These are phyloP conservation scores for Danio jaintianensis DNA, from an alignment of 2,797 vertebrate species.

Conservation along the genomic window DNA sequence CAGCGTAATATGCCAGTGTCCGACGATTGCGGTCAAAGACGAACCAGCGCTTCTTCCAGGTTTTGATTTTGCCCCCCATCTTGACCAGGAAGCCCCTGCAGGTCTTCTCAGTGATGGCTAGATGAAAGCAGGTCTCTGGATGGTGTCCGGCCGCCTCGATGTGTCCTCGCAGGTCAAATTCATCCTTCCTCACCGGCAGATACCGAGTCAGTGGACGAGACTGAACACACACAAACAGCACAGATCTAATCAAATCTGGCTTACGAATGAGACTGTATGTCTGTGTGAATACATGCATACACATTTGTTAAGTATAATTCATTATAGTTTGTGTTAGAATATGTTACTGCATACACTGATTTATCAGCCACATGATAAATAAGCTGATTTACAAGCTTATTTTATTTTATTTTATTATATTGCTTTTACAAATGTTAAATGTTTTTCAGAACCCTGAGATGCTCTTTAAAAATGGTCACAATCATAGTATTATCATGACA, in stretches of 20 bases:
- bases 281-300: neutral
- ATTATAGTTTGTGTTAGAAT: neutral
- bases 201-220: slow-evolving; percentile 93
- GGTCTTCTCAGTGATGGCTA: slow-evolving; percentile 95
- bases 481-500: too few species aligned
- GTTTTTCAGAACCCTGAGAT: neutral
- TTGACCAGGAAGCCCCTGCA: slow-evolving; percentile 94
- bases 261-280: neutral
- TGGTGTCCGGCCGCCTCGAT: slow-evolving; percentile 92
- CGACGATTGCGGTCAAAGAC: slow-evolving; percentile 95
- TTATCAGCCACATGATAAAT: neutral
- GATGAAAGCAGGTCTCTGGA: slow-evolving; percentile 90
- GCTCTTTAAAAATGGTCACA: too few species aligned
- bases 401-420: neutral
- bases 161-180: slow-evolving; percentile 91
- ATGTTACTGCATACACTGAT: neutral
- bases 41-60: slow-evolving; percentile 98
- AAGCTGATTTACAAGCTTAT: neutral
- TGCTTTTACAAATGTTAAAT: neutral
- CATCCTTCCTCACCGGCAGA: slow-evolving; percentile 90
- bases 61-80: slow-evolving; percentile 98
- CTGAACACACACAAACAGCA: slow-evolving; percentile 67
- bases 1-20: slow-evolving; percentile 93
- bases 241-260: neutral
- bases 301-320: neutral